Evolutionary conservation across 2,797 vertebrate species (phyloP).

Genomic region (Micropoecilia bifurca): DNA sequence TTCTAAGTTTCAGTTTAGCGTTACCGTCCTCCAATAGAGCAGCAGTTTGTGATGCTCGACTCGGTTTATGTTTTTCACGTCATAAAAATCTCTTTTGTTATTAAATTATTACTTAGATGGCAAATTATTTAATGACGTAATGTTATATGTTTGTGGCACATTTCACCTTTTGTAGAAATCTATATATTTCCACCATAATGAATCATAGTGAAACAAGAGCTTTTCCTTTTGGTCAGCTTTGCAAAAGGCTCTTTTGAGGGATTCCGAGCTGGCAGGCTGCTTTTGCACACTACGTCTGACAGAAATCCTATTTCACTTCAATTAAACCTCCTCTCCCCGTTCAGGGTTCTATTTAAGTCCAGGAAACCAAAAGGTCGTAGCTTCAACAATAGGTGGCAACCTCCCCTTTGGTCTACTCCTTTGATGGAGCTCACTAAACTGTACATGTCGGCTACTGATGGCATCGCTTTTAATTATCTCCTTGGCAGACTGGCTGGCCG

Average conservation of each 20-base stretch:
- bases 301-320: conserved; percentile 60
- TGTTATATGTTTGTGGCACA: neutral
- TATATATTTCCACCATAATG: neutral
- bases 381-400: conserved; percentile 69
- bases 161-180: neutral
- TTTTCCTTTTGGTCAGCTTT: neutral
- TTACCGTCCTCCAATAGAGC: neutral
- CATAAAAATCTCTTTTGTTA: neutral
- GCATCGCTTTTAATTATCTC: conserved; percentile 77
- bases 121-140: neutral
- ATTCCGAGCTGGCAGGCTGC: neutral
- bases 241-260: neutral
- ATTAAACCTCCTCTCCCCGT: conserved; percentile 57
- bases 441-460: conserved; percentile 49
- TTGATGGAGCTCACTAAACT: conserved; percentile 48
- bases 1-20: neutral
- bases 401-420: conserved; percentile 54
- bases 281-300: conserved; percentile 36
- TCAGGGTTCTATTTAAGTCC: conserved; percentile 61
- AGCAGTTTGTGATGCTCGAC: neutral
- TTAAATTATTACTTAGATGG: neutral
- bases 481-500: conserved; percentile 59
- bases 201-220: neutral
- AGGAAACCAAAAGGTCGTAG: conserved; percentile 64
- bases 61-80: neutral